phyloP scores from a whole-genome alignment of 1,140 invertebrate species.

The Stenopsyche tienmushanensis region DNA sequence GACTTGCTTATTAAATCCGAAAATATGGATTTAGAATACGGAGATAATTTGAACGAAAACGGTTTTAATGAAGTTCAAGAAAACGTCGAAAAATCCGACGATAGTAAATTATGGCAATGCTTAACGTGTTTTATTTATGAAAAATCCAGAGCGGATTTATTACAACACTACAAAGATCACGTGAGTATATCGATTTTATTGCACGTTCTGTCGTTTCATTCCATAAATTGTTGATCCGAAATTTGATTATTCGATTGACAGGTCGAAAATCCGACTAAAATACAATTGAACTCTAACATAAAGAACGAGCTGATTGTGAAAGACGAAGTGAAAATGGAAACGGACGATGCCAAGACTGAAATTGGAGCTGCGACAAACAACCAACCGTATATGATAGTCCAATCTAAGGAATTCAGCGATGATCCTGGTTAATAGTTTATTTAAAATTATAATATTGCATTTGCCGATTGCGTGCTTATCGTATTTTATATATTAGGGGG shows the following conservation, averaged over 20 bases:
- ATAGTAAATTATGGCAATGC: conserved; percentile 35
- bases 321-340: background rate
- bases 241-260: too few species aligned
- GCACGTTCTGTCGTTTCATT: background rate
- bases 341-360: conserved; percentile 1
- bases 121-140: conserved; percentile 32
- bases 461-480: too few species aligned
- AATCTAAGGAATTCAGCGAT: conserved; percentile 14
- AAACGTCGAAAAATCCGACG: too few species aligned
- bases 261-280: conserved; percentile 28
- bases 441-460: too few species aligned
- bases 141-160: conserved; percentile 32
- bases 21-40: conserved; percentile 9
- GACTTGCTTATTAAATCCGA: conserved; percentile 5
- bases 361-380: background rate
- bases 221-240: background rate
- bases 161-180: conserved; percentile 40
- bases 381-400: conserved; percentile 6
- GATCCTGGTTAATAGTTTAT: conserved; percentile 9
- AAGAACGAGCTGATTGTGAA: conserved; percentile 10
- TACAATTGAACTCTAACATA: background rate
- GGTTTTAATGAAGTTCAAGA: conserved; percentile 6
- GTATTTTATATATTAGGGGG: too few species aligned
- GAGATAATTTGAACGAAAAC: conserved; percentile 3
- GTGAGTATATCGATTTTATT: conserved; percentile 21